Evolutionary conservation across 1,140 invertebrate species (phyloP).

Genomic region (Drosophila malerkotliana): DNA sequence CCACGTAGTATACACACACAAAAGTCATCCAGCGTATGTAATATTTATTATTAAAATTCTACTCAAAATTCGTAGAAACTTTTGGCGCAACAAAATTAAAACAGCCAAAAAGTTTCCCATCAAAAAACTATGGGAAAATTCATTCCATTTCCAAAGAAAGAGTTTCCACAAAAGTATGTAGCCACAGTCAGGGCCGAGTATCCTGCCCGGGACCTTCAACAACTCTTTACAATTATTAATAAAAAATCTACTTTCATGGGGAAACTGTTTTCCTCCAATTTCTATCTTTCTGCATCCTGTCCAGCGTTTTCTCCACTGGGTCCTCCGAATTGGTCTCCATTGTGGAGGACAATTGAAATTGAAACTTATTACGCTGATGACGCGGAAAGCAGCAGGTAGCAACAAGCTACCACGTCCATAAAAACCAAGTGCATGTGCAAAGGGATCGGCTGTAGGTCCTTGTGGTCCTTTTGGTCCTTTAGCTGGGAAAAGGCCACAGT

Average conservation of each 20-base stretch:
- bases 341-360: slow-evolving; percentile 70
- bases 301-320: background rate
- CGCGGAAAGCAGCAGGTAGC: slow-evolving; percentile 17
- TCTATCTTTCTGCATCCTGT: background rate
- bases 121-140: slow-evolving; percentile 45
- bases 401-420: slow-evolving; percentile 27
- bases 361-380: slow-evolving; percentile 71
- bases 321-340: slow-evolving; percentile 31
- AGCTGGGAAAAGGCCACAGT: slow-evolving; percentile 38
- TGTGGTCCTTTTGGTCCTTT: slow-evolving; percentile 6
- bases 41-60: slow-evolving; percentile 80
- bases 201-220: slow-evolving; percentile 18
- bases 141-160: slow-evolving; percentile 28
- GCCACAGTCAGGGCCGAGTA: slow-evolving; percentile 28
- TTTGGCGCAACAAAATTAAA: slow-evolving; percentile 69
- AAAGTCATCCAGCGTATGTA: slow-evolving; percentile 44
- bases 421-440: slow-evolving; percentile 47
- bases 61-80: slow-evolving; percentile 65
- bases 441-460: slow-evolving; percentile 11
- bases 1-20: background rate
- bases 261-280: slow-evolving; percentile 15
- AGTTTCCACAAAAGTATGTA: slow-evolving; percentile 46
- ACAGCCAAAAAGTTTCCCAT: slow-evolving; percentile 64
- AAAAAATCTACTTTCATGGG: slow-evolving; percentile 48
- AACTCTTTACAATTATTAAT: slow-evolving; percentile 59